Conservation (phyloP, 2,113 vertebrate genomes). For the Chaenocephalus aceratus region DNA sequence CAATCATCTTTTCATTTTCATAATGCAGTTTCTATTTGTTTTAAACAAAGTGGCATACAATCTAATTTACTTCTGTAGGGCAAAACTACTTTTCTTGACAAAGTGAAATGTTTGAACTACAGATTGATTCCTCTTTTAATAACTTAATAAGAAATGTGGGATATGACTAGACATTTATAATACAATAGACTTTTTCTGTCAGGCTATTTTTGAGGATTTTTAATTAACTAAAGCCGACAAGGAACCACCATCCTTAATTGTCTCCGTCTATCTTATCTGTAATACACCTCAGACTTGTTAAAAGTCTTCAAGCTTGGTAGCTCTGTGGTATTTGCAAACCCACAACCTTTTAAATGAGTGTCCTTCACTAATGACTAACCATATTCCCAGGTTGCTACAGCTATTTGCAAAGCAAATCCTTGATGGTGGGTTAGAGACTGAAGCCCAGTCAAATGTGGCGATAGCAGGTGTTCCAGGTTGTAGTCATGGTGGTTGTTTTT, state of each 20-base stretch:
- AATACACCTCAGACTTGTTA: slow-evolving; percentile 17
- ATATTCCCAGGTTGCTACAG: slow-evolving; percentile 43
- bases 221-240: slow-evolving; percentile 5
- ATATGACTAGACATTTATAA: neutral
- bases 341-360: slow-evolving; percentile 40
- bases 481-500: slow-evolving; percentile 64
- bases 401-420: slow-evolving; percentile 60
- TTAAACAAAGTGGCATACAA: slow-evolving; percentile 22
- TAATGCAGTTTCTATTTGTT: slow-evolving; percentile 12
- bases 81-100: neutral
- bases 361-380: slow-evolving; percentile 64
- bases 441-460: slow-evolving; percentile 57
- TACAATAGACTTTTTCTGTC: neutral
- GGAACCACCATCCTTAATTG: neutral
- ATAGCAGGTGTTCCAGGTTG: slow-evolving; percentile 69
- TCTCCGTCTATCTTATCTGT: neutral
- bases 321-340: slow-evolving; percentile 46
- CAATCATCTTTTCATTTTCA: neutral
- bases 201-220: slow-evolving; percentile 8
- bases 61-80: slow-evolving; percentile 6
- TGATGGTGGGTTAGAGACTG: slow-evolving; percentile 44
- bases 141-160: neutral
- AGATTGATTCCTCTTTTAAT: slow-evolving; percentile 8
- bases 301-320: slow-evolving; percentile 11
- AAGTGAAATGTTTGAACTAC: slow-evolving; percentile 8